These are phyloP conservation scores for Nyleta sp. DNA, from an alignment of 2,888 invertebrate genomes.

Conservation along the genomic window DNA sequence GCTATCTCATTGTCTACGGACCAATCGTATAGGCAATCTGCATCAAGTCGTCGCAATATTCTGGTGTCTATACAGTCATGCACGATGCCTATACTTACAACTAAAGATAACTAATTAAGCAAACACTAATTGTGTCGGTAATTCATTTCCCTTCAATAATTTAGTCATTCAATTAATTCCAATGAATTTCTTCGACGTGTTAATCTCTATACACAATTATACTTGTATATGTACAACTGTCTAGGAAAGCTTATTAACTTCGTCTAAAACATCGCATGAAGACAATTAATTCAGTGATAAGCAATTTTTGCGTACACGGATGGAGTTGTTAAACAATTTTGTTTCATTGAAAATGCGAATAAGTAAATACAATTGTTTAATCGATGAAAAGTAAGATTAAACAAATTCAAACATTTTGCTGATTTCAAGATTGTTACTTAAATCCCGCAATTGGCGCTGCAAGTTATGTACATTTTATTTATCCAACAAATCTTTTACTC, in stretches of 20 bases:
- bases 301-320: slow-evolving; percentile 18
- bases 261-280: slow-evolving; percentile 60
- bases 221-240: slow-evolving; percentile 52
- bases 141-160: slow-evolving; percentile 40
- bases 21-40: slow-evolving; percentile 63
- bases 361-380: no score
- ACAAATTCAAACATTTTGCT: no score
- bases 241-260: slow-evolving; percentile 58
- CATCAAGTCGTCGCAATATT: slow-evolving; percentile 49
- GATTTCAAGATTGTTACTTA: no score
- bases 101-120: slow-evolving; percentile 60
- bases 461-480: no score
- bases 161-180: slow-evolving; percentile 50
- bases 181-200: slow-evolving; percentile 33
- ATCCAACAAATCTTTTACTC: no score
- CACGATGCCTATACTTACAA: slow-evolving; percentile 63
- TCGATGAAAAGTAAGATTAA: no score
- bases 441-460: no score
- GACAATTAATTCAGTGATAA: slow-evolving; percentile 59
- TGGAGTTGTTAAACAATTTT: not conserved
- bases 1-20: slow-evolving; percentile 59
- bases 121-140: slow-evolving; percentile 47
- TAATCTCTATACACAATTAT: slow-evolving; percentile 56
- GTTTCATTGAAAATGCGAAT: no score
- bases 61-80: slow-evolving; percentile 57